phyloP scores from a whole-genome alignment of 2,113 vertebrate genomes.

The Hucho hucho region DNA sequence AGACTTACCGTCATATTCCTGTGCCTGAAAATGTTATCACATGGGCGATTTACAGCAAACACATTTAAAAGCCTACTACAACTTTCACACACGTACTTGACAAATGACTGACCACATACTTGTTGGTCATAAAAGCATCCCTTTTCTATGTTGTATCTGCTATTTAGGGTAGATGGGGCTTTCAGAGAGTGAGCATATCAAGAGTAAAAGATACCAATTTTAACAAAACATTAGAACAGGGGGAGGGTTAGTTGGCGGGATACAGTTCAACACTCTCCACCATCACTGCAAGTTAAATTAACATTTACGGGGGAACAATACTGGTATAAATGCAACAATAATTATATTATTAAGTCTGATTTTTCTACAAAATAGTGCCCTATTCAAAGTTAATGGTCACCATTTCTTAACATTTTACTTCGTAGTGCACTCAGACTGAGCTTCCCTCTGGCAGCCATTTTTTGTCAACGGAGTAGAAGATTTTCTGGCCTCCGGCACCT shows the following conservation, averaged over 20 bases:
- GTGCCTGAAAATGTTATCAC: conserved; percentile 59
- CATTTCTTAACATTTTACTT: conserved; percentile 27
- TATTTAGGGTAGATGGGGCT: background rate
- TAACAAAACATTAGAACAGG: conserved; percentile 69
- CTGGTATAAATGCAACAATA: conserved; percentile 51
- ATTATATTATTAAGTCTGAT: conserved; percentile 46
- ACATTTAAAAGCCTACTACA: background rate
- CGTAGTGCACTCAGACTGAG: conserved; percentile 53
- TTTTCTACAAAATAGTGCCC: conserved; percentile 54
- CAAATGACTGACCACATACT: background rate
- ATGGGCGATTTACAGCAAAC: conserved; percentile 52
- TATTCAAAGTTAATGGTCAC: conserved; percentile 21
- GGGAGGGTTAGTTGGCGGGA: conserved; percentile 69
- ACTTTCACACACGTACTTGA: background rate
- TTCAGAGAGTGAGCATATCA: background rate
- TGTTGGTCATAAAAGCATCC: background rate
- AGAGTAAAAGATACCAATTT: conserved; percentile 62
- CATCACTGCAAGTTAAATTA: conserved; percentile 62
- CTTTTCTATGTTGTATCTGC: background rate
- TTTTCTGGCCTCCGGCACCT: conserved; percentile 52
- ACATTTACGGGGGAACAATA: conserved; percentile 60
- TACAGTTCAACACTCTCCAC: conserved; percentile 58
- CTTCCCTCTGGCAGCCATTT: conserved; percentile 44
- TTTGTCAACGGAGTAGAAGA: conserved; percentile 32
- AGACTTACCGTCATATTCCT: conserved; percentile 76